Base-by-base conservation (phyloP, 2,797 vertebrate genomes). In the Hypotaenidia philippensis region DNA sequence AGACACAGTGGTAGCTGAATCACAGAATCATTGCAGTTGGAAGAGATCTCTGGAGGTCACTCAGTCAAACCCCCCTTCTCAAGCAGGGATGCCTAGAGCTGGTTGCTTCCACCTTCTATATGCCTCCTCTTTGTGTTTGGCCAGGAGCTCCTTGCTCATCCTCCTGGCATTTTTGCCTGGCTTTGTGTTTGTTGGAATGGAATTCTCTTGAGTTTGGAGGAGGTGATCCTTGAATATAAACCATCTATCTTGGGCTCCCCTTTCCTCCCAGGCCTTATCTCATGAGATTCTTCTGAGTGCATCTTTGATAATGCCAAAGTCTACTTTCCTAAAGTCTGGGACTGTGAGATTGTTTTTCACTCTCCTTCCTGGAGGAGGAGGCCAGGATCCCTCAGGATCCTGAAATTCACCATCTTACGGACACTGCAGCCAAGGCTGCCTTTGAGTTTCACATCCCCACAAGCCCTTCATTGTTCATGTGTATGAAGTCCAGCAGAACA, bases 11-110 rank as follows among this genome's bases (percentile, higher is more conserved):
- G 25, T 31, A 79, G 27, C 26, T 63, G 26, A 49, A n/a, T 9
- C 18, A 56, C 5, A 55, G 32, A 63, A 15, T 15, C 4, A 3
- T 6, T 63, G 63, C 13, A 12, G 1, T 23, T 77, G 60, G 36
- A 80, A 65, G 20, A 5, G 15, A 40, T 4, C 7, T 70, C n/a
- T 74, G n/a, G 6, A 74, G 1, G 21, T 47, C 26, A 31, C 2
- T 8, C 31, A 14, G 20, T 61, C 40, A 9, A 68, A 23, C 5
- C 4, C 1, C 8, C 1, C 11, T 38, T 13, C 44, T 69, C 31
- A 55, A 27, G 31, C 18, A 50, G n/a, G 21, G 19, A 8, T 1
- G 1, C n/a, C 13, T 26, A n/a, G 17, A 57, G 3, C 15, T 0
- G 0, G 3, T 66, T 75, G 10, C 3, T 55, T 70, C 29, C 8